A percentile compares a stretch with the other conserved stretches of the same genome.
These are phyloP conservation scores for Corythoichthys haematopterus DNA, from an alignment of 2,113 vertebrate species.

Conservation along the genomic window DNA sequence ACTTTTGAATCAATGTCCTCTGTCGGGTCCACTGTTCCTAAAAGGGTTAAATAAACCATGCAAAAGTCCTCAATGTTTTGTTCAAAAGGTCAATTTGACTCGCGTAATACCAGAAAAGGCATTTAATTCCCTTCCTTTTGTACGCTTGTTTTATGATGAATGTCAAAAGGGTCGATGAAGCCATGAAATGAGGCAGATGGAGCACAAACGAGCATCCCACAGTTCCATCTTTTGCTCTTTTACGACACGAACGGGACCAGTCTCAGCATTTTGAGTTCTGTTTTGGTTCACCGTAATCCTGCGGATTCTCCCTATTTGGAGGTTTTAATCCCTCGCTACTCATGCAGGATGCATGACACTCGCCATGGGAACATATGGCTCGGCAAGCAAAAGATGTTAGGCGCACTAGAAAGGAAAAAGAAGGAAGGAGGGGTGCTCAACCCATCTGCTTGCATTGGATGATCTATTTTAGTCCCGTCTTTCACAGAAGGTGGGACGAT, in stretches of 20 bases:
- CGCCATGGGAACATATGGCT: slow-evolving; percentile 48
- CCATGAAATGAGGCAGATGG: slow-evolving; percentile 42
- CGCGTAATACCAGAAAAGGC: not conserved
- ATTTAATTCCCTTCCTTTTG: not conserved
- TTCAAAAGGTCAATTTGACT: not conserved
- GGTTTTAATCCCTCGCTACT: slow-evolving; percentile 37
- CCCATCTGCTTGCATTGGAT: slow-evolving; percentile 56
- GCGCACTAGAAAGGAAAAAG: slow-evolving; percentile 30
- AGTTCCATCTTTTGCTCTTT: not conserved
- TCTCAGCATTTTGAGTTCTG: not conserved
- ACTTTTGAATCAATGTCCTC: no score
- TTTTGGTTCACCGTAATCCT: slow-evolving; percentile 24
- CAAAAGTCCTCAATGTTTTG: not conserved
- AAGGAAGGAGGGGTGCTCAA: slow-evolving; percentile 11
- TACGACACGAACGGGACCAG: not conserved
- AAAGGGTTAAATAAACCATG: no score
- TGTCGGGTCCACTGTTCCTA: no score
- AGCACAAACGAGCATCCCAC: not conserved
- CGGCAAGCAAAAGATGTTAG: slow-evolving; percentile 47
- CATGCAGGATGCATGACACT: slow-evolving; percentile 31
- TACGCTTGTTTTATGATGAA: not conserved
- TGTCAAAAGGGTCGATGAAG: slow-evolving; percentile 13
- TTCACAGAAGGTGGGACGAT: slow-evolving; percentile 38
- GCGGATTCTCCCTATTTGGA: slow-evolving; percentile 21
- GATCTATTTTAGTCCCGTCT: slow-evolving; percentile 54